Conservation (phyloP, 2,797 vertebrate genomes). For the Ataeniobius toweri region DNA sequence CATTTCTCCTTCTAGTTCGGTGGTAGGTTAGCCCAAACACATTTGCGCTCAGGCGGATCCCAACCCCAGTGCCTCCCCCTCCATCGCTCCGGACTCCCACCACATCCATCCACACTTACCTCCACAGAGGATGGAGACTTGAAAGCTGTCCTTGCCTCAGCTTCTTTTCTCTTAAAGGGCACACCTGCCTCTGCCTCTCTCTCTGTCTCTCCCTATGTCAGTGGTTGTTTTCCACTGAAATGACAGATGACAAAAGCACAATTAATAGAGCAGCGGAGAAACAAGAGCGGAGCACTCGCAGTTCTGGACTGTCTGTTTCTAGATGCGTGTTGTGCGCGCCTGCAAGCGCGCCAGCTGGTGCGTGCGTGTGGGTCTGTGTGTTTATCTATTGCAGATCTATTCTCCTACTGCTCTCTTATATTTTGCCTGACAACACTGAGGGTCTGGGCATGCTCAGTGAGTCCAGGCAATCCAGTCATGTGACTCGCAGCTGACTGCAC, state of each 20-base stretch:
- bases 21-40: slow-evolving; percentile 64
- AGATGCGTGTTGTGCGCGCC: slow-evolving; percentile 26
- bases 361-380: slow-evolving; percentile 59
- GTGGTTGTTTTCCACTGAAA: slow-evolving; percentile 55
- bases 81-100: slow-evolving; percentile 33
- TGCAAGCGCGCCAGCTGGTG: background rate
- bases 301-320: slow-evolving; percentile 21
- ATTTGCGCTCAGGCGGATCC: slow-evolving; percentile 59
- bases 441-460: slow-evolving; percentile 83
- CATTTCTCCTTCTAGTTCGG: slow-evolving; percentile 47
- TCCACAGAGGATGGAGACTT: slow-evolving; percentile 75
- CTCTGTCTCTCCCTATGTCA: slow-evolving; percentile 33
- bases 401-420: slow-evolving; percentile 78
- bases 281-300: slow-evolving; percentile 22
- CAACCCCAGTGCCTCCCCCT: slow-evolving; percentile 20
- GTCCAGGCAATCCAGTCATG: slow-evolving; percentile 73
- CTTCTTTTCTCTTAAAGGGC: slow-evolving; percentile 70
- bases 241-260: slow-evolving; percentile 40
- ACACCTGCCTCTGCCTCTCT: slow-evolving; percentile 62
- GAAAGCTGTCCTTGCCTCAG: slow-evolving; percentile 75
- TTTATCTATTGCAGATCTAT: slow-evolving; percentile 85
- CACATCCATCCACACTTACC: slow-evolving; percentile 74
- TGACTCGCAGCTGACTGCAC: slow-evolving; percentile 85
- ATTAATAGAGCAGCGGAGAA: slow-evolving; percentile 12
- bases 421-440: slow-evolving; percentile 86